Percentiles rank a stretch among this genome's conserved stretches.
These are phyloP conservation scores for Aramus guarauna DNA, from an alignment of 2,113 vertebrate genomes.

Conservation along the genomic window DNA sequence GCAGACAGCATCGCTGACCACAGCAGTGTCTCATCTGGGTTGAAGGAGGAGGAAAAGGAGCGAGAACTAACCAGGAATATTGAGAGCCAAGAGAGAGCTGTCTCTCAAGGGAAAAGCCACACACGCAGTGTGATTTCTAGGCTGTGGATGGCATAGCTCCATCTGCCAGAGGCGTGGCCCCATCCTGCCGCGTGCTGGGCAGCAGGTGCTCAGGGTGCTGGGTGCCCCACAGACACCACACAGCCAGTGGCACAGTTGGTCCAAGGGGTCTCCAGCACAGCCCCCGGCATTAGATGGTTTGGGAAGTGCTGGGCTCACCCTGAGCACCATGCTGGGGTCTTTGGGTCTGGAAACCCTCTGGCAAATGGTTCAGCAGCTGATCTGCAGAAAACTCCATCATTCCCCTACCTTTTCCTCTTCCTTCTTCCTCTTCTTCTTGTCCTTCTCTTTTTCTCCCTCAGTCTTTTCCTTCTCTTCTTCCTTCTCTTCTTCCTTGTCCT, in stretches of 20 bases:
- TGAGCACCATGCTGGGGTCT: not conserved
- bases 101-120: not conserved
- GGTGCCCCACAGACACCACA: not conserved
- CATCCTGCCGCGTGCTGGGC: accelerated
- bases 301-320: not conserved
- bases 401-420: conserved; percentile 44
- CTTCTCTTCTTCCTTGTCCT: not conserved
- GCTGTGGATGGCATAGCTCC: not conserved
- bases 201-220: not conserved
- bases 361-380: not conserved
- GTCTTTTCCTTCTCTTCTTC: not conserved
- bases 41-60: not conserved
- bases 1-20: not conserved
- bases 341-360: not conserved
- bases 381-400: not conserved
- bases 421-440: not conserved
- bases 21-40: not conserved
- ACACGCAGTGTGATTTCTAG: not conserved
- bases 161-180: not conserved
- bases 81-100: not conserved
- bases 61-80: not conserved
- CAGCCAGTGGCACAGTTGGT: not conserved
- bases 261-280: accelerated
- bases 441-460: conserved; percentile 3
- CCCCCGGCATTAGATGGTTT: not conserved